Evolutionary conservation across 2,113 vertebrate genomes (phyloP), one percentile per base, ranked within the genome.

Genomic region (Motacilla tschutschensis): DNA sequence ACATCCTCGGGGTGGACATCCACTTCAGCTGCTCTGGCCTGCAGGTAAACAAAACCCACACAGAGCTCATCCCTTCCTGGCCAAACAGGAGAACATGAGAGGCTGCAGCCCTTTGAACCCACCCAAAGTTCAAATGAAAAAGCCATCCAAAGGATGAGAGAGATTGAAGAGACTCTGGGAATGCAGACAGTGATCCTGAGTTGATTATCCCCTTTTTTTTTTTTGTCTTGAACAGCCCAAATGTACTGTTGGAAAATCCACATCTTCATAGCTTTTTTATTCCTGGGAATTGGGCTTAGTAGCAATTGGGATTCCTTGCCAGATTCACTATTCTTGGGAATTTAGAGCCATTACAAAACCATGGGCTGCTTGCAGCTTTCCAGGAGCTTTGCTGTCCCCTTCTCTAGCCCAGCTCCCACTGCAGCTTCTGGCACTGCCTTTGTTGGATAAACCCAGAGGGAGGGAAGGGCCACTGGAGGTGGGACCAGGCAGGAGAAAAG

Each of bases 401-500:
- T 18, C 54, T 14, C 51, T 8, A 6, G 28, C 44, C 50, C 9
- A 3, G 36, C 55, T 83, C 64, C 88, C 58, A 1, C 9, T 16
- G 50, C 85, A 47, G 65, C 50, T 66, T 66, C 77, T 73, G 88
- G 53, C 21, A 18, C 51, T 1, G 0, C 1, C 71, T 88, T 85
- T 92, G 87, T 67, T 48, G 60, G 63, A 31, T 3, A 50, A 73
- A 43, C 15, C 51, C 87, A 57, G 76, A 44, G 69, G 60, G 88
- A 91, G 31, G 38, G 44, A 59, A 79, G 50, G 46, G 48, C 60
- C 62, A 12, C 8, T 40, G 60, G 93, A 94, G 91, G 87, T 95
- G 69, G 94, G 76, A 88, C 6, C 3, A 90, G 60, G 75, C 79
- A 88, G 64, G 79, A 79, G 81, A 58, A 67, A 73, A 90, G 57